A percentile compares a stretch with the other conserved stretches of the same genome.
phyloP scores from a whole-genome alignment of 2,797 vertebrate genomes.

The Mormyrus proboscirostris region DNA sequence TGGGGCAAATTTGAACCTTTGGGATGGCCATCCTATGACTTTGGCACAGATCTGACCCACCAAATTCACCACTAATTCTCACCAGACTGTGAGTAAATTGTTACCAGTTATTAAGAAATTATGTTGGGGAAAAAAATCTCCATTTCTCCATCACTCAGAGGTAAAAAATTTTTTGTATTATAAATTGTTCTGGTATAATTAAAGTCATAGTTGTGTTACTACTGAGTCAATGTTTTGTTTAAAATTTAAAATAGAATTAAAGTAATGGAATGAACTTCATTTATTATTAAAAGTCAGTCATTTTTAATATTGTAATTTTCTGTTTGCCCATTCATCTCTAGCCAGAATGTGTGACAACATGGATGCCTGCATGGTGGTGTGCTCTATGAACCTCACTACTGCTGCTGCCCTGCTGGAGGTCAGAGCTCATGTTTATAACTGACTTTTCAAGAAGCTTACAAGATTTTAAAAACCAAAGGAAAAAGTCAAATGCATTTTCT shows the following conservation, averaged over 20 bases:
- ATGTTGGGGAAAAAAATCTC: neutral
- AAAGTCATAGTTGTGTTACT: neutral
- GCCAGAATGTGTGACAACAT: constrained; percentile 85
- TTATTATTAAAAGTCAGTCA: neutral
- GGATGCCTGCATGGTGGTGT: constrained; percentile 85
- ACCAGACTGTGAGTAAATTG: neutral
- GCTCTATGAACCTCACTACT: constrained; percentile 73
- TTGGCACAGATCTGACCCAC: neutral
- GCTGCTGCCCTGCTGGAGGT: constrained; percentile 84
- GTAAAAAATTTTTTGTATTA: neutral
- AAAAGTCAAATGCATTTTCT: neutral
- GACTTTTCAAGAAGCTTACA: neutral
- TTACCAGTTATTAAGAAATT: neutral
- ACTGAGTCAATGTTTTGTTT: neutral
- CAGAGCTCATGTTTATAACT: neutral
- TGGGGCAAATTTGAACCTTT: neutral
- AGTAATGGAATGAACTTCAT: neutral
- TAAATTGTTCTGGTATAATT: neutral
- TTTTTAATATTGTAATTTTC: neutral
- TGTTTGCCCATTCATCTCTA: constrained; percentile 40
- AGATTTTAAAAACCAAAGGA: neutral
- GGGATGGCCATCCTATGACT: too few species aligned
- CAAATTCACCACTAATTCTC: neutral
- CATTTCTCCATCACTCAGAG: neutral
- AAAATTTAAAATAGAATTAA: neutral